Evolutionary conservation across 2,888 invertebrate genomes (phyloP), one percentile per base, ranked within the genome.

Genomic region (Drosophila prolongata): DNA sequence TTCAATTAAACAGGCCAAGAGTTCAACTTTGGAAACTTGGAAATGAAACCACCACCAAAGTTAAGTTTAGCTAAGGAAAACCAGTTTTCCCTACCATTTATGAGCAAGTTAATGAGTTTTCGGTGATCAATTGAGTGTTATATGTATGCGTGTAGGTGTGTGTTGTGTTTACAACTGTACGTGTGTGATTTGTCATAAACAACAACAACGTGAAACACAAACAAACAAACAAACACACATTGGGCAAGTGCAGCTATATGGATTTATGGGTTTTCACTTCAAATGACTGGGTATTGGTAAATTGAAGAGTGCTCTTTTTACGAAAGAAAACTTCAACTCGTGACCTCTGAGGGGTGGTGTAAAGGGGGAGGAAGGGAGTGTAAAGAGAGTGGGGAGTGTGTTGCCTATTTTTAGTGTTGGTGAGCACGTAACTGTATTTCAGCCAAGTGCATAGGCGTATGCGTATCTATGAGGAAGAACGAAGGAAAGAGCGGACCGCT

Each of bases 361-460:
- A 42, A 13, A 49, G 44, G 50, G 50, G 58, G 24, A 16, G 52
- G 52, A 5, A 13, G 55, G 9, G 3, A 47, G 9, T 24, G 47
- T 40, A 53, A 13, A 43, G 54, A 9, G 47, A 37, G 70, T 75
- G 84, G 76, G 80, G 75, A 85, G 85, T 82, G 82, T 83, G 49
- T 30, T 59, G 80, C 78, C 82, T 85, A 83, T 86, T 83, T 86
- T 77, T 86, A 83, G 58, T 47, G 66, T 71, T 49, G 40, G 54
- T 72, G 66, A 73, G 80, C 77, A 74, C 79, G 81, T 80, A 79
- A 81, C 81, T 84, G 79, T 84, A 84, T 81, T 80, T 84, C 71
- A 55, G 60, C 42, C 62, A 84, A 82, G 76, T 85, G 81, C 81
- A 85, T 64, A 50, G 78, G 71, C 54, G 68, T 69, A 75, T 61